These are phyloP conservation scores for Heliconius cydno DNA, from an alignment of 2,888 invertebrate species.

Conservation along the genomic window DNA sequence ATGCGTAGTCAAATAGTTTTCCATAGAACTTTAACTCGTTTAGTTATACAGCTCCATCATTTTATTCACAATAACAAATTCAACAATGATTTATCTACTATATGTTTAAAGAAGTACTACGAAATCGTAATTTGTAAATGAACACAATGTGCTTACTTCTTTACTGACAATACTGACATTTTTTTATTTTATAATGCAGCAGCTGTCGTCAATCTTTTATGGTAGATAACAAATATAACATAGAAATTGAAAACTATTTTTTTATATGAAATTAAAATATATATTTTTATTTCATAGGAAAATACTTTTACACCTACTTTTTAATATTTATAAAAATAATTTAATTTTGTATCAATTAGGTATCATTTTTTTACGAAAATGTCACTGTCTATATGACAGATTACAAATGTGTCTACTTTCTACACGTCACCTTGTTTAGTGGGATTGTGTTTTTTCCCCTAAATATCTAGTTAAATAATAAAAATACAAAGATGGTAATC, in stretches of 20 bases:
- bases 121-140: conserved; percentile 51
- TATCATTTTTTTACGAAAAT: neutral
- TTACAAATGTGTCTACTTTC: conserved; percentile 37
- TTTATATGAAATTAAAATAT: neutral
- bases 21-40: conserved; percentile 68
- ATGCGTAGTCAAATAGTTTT: conserved; percentile 65
- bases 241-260: neutral
- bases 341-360: neutral
- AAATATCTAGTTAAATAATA: conserved; percentile 31
- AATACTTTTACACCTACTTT: too few relatives aligned
- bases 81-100: conserved; percentile 45
- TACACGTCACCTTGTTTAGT: conserved; percentile 68
- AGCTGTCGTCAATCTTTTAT: conserved; percentile 32
- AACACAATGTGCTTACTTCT: conserved; percentile 60
- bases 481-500: conserved; percentile 66
- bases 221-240: conserved; percentile 4
- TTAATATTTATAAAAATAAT: neutral
- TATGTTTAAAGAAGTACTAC: conserved; percentile 45
- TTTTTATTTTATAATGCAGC: conserved; percentile 31
- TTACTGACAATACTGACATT: conserved; percentile 63
- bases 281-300: neutral
- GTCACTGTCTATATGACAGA: conserved; percentile 5
- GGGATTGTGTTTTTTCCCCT: conserved; percentile 53
- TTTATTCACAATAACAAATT: conserved; percentile 43
- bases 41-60: conserved; percentile 65